Conservation (phyloP, 1,140 invertebrate species). For the Parapsyche elsis region DNA sequence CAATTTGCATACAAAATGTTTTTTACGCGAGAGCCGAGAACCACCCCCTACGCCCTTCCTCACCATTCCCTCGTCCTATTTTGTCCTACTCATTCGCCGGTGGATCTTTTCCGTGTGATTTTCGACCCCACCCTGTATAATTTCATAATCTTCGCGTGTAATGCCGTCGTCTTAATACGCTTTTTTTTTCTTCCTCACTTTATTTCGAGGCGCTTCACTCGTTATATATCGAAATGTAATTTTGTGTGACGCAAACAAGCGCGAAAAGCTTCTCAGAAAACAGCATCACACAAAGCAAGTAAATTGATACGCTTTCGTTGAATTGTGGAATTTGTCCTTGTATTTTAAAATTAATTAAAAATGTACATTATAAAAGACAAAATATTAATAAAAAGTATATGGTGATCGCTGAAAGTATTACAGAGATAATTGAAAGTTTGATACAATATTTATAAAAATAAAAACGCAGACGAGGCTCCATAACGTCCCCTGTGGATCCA, state of each 20-base stretch:
- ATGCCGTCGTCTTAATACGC: conserved; percentile 29
- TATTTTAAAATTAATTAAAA: not conserved
- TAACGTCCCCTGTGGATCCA: not conserved
- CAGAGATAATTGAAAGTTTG: not conserved
- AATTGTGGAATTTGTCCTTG: not conserved
- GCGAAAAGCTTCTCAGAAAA: conserved; percentile 17
- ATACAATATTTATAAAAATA: conserved; percentile 14
- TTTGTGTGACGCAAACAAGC: conserved; percentile 15
- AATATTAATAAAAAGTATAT: not conserved
- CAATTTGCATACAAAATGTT: conserved; percentile 39
- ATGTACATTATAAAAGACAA: not conserved
- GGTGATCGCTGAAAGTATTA: not conserved
- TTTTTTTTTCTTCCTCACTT: not conserved
- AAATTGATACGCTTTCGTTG: conserved; percentile 9
- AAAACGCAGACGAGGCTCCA: not conserved
- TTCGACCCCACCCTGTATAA: conserved; percentile 12
- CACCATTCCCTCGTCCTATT: not conserved
- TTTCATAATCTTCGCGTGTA: conserved; percentile 27
- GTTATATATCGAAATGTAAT: conserved; percentile 28
- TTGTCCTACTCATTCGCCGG: not conserved
- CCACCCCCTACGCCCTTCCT: not conserved
- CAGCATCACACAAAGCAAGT: not conserved
- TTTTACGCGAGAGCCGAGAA: conserved; percentile 24
- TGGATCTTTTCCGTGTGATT: conserved; percentile 27
- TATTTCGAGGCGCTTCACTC: not conserved